Evolutionary conservation across 2,888 invertebrate genomes (phyloP).

Genomic region (Leucoma salicis): DNA sequence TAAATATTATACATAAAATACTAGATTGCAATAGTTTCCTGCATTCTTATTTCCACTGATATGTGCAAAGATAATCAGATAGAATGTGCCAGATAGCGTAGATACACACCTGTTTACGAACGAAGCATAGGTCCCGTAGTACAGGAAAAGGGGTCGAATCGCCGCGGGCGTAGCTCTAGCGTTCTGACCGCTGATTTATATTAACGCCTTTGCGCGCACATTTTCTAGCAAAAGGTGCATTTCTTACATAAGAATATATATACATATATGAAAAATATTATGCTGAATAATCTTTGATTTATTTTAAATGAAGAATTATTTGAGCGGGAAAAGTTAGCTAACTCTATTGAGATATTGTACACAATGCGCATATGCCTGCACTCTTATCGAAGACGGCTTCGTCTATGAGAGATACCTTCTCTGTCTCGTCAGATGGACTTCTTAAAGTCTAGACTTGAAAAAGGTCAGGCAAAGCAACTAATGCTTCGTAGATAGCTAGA

Average conservation of each 20-base stretch:
- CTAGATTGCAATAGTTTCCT: conserved; percentile 1
- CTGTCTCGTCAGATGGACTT: no score
- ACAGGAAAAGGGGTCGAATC: conserved; percentile 35
- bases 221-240: conserved; percentile 10
- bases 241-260: conserved; percentile 1
- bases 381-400: no score
- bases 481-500: no score
- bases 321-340: no score
- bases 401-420: no score
- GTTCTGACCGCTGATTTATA: conserved; percentile 12
- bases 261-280: no score
- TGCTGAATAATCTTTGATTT: no score
- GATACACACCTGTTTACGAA: conserved; percentile 36
- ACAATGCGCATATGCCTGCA: no score
- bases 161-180: conserved; percentile 21
- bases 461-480: no score
- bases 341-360: no score
- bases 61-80: conserved; percentile 26
- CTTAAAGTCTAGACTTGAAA: no score
- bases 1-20: not conserved
- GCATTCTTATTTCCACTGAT: conserved; percentile 19
- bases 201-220: conserved; percentile 8
- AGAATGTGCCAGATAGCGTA: conserved; percentile 8
- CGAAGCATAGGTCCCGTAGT: conserved; percentile 19
- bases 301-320: no score